A percentile compares a stretch with the other conserved stretches of the same genome.
Conservation (phyloP, 1,140 invertebrate genomes). For the Chlorops oryzae region DNA sequence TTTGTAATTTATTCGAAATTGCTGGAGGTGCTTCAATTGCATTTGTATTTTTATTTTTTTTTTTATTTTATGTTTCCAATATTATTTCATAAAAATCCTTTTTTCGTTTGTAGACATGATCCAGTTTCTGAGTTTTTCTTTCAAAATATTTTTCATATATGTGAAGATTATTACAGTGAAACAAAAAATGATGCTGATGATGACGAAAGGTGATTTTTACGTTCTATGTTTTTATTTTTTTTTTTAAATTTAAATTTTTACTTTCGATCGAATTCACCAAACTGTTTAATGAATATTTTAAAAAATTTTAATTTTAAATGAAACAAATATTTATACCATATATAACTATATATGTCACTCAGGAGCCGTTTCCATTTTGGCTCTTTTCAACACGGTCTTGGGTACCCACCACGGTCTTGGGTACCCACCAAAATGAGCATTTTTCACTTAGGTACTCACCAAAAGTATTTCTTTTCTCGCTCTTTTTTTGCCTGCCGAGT, state of each 20-base stretch:
- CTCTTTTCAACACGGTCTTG: too few species aligned
- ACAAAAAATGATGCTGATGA: conserved; percentile 21
- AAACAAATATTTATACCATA: not conserved
- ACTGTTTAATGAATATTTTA: not conserved
- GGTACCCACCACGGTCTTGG: too few species aligned
- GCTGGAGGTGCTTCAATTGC: not conserved
- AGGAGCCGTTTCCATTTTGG: too few species aligned
- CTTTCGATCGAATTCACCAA: too few species aligned
- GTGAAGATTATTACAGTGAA: conserved; percentile 41
- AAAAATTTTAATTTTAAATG: conserved; percentile 1
- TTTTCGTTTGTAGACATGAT: conserved; percentile 33
- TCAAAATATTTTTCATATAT: conserved; percentile 45
- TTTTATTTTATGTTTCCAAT: not conserved
- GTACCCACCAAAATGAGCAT: too few species aligned
- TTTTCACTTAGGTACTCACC: too few species aligned
- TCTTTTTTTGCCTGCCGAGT: too few species aligned
- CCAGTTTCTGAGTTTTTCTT: conserved; percentile 44
- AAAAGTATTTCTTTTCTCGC: too few species aligned
- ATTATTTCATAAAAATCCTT: conserved; percentile 2
- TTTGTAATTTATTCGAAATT: conserved; percentile 1
- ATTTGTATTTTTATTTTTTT: not conserved
- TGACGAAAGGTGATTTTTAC: conserved; percentile 27
- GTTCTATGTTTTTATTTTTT: too few species aligned
- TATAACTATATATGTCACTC: not conserved
- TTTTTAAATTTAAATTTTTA: conserved; percentile 2